A percentile compares a stretch with the other conserved stretches of the same genome.
Evolutionary conservation across 2,797 vertebrate genomes (phyloP).

Genomic region (Moxostoma hubbsi): DNA sequence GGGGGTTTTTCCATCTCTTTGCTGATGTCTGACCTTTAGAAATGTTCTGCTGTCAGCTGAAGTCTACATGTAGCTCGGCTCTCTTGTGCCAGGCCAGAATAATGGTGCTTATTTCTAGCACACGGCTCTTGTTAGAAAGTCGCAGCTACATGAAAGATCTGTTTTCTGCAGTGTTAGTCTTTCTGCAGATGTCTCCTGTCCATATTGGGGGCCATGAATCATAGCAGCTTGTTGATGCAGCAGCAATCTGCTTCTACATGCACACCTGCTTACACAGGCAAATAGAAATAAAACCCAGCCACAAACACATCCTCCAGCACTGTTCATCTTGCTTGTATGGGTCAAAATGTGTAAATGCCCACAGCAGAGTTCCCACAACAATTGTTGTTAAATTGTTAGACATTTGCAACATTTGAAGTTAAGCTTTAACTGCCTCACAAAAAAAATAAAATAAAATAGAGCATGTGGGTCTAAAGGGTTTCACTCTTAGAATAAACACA

Average conservation of each 20-base stretch:
- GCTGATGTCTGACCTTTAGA: conserved; percentile 68
- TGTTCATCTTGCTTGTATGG: conserved; percentile 35
- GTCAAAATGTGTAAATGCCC: conserved; percentile 34
- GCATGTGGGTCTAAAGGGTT: no score
- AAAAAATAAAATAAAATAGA: neutral
- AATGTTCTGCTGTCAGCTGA: conserved; percentile 68
- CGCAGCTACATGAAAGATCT: conserved; percentile 56
- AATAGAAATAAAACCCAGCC: conserved; percentile 32
- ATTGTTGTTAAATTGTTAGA: conserved; percentile 55
- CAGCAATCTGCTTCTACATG: conserved; percentile 21
- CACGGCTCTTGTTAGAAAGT: conserved; percentile 58
- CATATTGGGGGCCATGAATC: conserved; percentile 48
- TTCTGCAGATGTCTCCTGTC: conserved; percentile 43
- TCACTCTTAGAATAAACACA: conserved; percentile 14
- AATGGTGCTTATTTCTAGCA: conserved; percentile 65
- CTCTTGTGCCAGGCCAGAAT: conserved; percentile 54
- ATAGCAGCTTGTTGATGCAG: conserved; percentile 43
- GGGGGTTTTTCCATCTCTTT: conserved; percentile 21
- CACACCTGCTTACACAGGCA: conserved; percentile 37
- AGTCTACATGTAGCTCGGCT: conserved; percentile 53
- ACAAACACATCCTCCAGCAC: neutral
- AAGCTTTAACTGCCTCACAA: conserved; percentile 64
- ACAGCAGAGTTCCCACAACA: conserved; percentile 40
- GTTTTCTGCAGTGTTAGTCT: conserved; percentile 52
- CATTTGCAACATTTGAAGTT: conserved; percentile 58